A percentile compares a stretch with the other conserved stretches of the same genome.
These are phyloP conservation scores for Anthoscopus minutus DNA, from an alignment of 2,113 vertebrate species.

Conservation along the genomic window DNA sequence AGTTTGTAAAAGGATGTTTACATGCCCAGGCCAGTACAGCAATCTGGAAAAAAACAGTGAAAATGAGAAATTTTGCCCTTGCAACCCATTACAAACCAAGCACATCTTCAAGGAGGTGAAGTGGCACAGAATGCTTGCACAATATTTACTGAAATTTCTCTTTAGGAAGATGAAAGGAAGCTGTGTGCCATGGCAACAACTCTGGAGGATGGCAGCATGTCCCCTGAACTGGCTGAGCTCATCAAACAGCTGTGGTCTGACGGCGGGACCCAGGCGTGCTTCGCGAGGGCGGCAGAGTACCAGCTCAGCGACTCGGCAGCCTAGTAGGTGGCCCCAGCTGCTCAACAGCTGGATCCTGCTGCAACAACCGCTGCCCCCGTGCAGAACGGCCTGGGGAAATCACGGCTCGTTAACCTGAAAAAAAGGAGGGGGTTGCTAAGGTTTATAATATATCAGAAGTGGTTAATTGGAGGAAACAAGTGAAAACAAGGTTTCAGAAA, in stretches of 20 bases:
- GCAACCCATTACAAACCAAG: background rate
- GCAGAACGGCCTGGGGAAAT: background rate
- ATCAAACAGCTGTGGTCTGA: slow-evolving; percentile 66
- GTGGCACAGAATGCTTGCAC: rapidly evolving
- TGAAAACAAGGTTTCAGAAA: background rate
- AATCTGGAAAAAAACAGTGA: background rate
- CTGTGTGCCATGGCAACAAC: slow-evolving; percentile 46
- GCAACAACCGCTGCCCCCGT: rapidly evolving
- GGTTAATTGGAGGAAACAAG: background rate
- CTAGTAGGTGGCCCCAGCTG: slow-evolving; percentile 68
- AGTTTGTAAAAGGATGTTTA: background rate
- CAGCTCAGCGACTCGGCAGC: slow-evolving; percentile 73
- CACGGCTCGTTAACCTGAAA: background rate
- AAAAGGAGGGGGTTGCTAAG: background rate
- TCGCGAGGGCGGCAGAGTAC: slow-evolving; percentile 66
- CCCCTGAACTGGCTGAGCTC: slow-evolving; percentile 36
- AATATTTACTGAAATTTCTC: background rate
- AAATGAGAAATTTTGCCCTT: background rate
- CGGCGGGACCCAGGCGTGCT: slow-evolving; percentile 60
- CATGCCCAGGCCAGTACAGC: rapidly evolving
- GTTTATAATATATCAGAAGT: background rate
- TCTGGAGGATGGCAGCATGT: slow-evolving; percentile 60
- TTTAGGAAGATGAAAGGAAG: slow-evolving; percentile 66
- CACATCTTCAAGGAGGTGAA: background rate
- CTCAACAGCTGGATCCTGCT: background rate